These are phyloP conservation scores for Sturnus vulgaris DNA, from an alignment of 2,113 vertebrate genomes.

Conservation along the genomic window DNA sequence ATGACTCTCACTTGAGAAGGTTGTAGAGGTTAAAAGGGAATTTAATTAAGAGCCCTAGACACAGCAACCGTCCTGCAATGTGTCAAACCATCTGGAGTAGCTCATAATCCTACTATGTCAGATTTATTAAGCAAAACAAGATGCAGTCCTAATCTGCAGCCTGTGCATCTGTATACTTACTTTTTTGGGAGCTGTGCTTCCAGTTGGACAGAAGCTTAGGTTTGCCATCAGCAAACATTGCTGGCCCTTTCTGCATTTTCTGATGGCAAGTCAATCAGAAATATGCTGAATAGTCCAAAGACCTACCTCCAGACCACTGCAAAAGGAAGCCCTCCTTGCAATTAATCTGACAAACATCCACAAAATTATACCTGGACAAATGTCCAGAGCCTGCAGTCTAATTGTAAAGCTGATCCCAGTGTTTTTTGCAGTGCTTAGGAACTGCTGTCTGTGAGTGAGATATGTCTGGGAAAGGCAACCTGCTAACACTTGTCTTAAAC, in stretches of 20 bases:
- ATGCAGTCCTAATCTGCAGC: constrained; percentile 26
- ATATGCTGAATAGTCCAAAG: background rate
- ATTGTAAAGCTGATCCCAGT: background rate
- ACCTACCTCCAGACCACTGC: background rate
- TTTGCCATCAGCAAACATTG: background rate
- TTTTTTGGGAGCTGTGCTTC: background rate
- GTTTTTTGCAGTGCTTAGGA: background rate
- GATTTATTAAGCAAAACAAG: constrained; percentile 45
- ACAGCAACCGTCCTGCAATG: background rate
- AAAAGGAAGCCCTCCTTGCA: background rate
- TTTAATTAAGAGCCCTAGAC: constrained; percentile 28
- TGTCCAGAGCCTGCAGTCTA: background rate
- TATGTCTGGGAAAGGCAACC: background rate
- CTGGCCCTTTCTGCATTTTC: background rate
- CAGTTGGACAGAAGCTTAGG: background rate
- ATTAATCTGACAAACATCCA: background rate
- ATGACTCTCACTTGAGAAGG: constrained; percentile 43
- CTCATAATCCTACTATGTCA: constrained; percentile 50
- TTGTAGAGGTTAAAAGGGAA: constrained; percentile 44
- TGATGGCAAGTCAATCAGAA: background rate
- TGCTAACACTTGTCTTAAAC: background rate
- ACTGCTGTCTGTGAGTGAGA: background rate
- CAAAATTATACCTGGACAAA: background rate
- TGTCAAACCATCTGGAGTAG: constrained; percentile 43
- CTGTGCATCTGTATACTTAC: background rate